Evolutionary conservation across 2,113 vertebrate species (phyloP), one percentile per base, ranked within the genome.

Genomic region (Phyllopteryx taeniolatus): DNA sequence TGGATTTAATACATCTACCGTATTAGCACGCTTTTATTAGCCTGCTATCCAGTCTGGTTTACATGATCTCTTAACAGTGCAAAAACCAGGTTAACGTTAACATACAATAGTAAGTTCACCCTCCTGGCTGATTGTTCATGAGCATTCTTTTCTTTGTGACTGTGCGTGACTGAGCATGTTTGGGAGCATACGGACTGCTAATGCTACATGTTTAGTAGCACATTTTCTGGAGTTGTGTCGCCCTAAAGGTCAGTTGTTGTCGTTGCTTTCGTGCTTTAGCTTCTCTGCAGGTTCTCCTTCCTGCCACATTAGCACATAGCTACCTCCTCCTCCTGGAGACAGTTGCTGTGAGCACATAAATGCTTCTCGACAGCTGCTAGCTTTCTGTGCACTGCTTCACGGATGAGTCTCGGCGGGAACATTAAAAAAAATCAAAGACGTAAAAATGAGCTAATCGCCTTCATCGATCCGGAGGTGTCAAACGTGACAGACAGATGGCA

Each of bases 291-390:
- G 33, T 20, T 54, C 47, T 19, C 15, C 56, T 12, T 31, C 43
- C 75, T 65, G 63, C 56, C 19, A 17, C 0, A 43, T 49, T 68
- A 51, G 56, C 67, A 15, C 44, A 35, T 44, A 17, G 44, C 59
- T 54, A 62, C 27, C 57, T 62, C 11, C 9, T 73, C 68, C 75
- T 39, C 35, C 61, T 56, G 15, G 35, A 57, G 76, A 2, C 42
- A 1, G 35, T 51, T n/a, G 19, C n/a, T 61, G 71, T 75, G 63
- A 42, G 19, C 57, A 20, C 11, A 31, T 42, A 68, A 73, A 33
- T 20, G 72, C 63, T 76, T 62, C 56, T 8, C 19, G 51, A 75
- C 69, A 70, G 56, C 73, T 33, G 71, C 0, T 44, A 54, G 11
- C 20, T 5, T 27, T 20, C 19, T 4, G 51, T 27, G n/a, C 66